A percentile compares a stretch with the other conserved stretches of the same genome.
phyloP scores from a whole-genome alignment of 2,888 invertebrate genomes.

The Ceratothoa steindachneri region DNA sequence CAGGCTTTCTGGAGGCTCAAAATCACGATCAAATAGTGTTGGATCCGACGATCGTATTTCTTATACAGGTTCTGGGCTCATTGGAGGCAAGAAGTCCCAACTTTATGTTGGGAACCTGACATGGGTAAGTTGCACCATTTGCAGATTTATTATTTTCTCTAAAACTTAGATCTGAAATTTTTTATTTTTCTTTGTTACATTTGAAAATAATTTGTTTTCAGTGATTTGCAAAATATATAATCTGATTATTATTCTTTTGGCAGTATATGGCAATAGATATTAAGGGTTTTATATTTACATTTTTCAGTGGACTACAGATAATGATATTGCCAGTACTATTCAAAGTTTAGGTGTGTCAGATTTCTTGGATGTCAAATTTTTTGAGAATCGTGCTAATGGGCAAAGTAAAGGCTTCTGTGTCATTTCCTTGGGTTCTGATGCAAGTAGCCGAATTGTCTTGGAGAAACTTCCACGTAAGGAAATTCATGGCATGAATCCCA shows the following conservation, averaged over 20 bases:
- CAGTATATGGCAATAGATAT: too few species aligned
- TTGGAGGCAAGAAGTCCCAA: slow-evolving; percentile 70
- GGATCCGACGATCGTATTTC: slow-evolving; percentile 35
- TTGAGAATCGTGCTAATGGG: slow-evolving; percentile 97
- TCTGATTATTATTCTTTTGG: background rate
- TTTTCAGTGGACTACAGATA: slow-evolving; percentile 87
- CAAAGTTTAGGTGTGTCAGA: slow-evolving; percentile 82
- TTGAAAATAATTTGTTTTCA: background rate
- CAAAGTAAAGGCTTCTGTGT: slow-evolving; percentile 98
- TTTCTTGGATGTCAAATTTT: slow-evolving; percentile 96
- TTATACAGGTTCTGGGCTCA: slow-evolving; percentile 41
- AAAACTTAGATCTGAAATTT: background rate
- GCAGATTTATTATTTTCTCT: background rate
- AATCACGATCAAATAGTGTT: background rate
- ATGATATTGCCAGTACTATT: slow-evolving; percentile 88
- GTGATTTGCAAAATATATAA: background rate
- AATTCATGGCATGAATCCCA: slow-evolving; percentile 89
- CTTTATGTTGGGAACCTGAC: slow-evolving; percentile 97
- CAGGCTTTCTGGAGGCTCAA: background rate
- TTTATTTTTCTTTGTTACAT: background rate
- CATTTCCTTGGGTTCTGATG: slow-evolving; percentile 86
- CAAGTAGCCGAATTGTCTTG: slow-evolving; percentile 80
- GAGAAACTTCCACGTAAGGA: slow-evolving; percentile 86
- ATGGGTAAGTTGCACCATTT: slow-evolving; percentile 64
- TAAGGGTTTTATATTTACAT: too few species aligned